Base-by-base conservation (phyloP, 1,140 invertebrate genomes). In the Sarcophaga bullata region DNA sequence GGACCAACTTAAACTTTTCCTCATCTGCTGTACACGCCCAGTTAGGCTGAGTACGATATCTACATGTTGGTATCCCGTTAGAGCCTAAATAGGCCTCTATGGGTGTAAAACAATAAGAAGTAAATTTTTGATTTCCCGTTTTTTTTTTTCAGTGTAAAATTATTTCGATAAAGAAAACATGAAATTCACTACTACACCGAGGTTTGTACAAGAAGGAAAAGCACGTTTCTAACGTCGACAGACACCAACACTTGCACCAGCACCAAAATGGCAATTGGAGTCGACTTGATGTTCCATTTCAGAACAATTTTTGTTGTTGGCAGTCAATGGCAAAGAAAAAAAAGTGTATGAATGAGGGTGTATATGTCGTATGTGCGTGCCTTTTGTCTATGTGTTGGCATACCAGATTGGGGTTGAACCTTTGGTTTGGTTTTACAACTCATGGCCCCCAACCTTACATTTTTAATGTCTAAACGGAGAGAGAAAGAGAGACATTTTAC, bases 321-420 rank as follows among this genome's bases (percentile, higher is more conserved):
- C 62, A 19, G n/a, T 9, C 62, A 68, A 37, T 37, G 25, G 25
- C 25, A 37, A 37, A 37, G n/a, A 37, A 37, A 37, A 37, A 37
- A 37, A 37, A 37, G 25, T 37, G 25, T 37, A 37, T 4, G 25
- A 37, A 37, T 4, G 25, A 37, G 25, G 25, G 17, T 68, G 17
- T 68, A 10, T 68, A 68, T 68, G 17, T 6, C 19, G 6, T 68
- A 10, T 68, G 62, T 68, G 62, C 19, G 62, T 68, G 54, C 54
- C 54, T n/a, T 68, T 68, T 37, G 25, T 72, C 62, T 19, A 25
- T 72, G 50, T 78, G 75, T 78, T 78, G 75, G 75, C 75, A 52
- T 48, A 78, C 75, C 75, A 78, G 15, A 78, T 78, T 78, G 75
- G 75, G 75, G 75, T 78, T 78, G 75, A 78, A 78, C 48, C 48